Base-by-base conservation (phyloP, 2,797 vertebrate species). In the Lepilemur septentrionalis region DNA sequence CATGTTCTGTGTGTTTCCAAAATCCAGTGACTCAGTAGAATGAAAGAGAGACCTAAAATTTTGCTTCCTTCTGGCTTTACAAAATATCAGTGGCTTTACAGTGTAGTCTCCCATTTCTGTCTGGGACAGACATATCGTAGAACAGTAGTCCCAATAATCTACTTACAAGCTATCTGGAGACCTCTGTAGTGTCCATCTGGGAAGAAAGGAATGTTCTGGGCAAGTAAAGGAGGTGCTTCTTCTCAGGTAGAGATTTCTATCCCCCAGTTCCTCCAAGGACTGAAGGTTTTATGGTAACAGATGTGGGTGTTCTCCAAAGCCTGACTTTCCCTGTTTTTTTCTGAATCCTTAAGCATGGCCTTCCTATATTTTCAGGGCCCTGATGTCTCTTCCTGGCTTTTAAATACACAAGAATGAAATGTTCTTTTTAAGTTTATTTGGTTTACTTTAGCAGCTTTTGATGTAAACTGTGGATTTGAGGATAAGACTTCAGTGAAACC, bases 371-470 rank as follows among this genome's bases (percentile, higher is more conserved):
- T 94, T 84, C 46, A 69, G 70, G 63, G 38, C 76, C n/a, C 8
- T 38, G 18, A n/a, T 55, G 15, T 7, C 57, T 76, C 48, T 82
- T 72, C 55, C 78, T 95, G 80, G 23, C 63, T 96, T 76, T 91
- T 88, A 75, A 95, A 41, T 57, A 46, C 57, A 30, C 7, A 7
- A 52, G 48, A 88, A 78, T 79, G 13, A 94, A 95, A 83, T 93
- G 82, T 94, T 89, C 96, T 95, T 90, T 91, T 93, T 52, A 89
- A 91, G 73, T 89, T 72, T 75, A 52, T 78, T 82, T 92, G n/a
- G 69, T 88, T 96, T 97, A 91, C 57, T 93, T 91, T 73, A 93
- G 69, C 48, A 78, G 73, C 70, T 84, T 92, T 88, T 57, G 46
- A 78, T 80, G 70, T 94, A 91, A 93, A 85, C 91, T 86, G 18